phyloP scores from a whole-genome alignment of 1,140 invertebrate species.

The Scaptomyza hsui region DNA sequence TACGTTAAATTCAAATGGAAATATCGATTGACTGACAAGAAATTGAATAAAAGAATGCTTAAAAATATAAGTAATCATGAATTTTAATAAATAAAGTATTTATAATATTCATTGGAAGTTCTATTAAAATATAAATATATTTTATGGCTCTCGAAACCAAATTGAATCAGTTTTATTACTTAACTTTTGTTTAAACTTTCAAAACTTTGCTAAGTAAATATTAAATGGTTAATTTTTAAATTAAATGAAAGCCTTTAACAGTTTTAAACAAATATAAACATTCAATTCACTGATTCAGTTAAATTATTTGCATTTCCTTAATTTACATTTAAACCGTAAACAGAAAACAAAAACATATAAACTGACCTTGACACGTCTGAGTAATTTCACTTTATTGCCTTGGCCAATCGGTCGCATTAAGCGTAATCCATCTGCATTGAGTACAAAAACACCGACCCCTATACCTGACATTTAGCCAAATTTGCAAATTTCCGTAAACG shows the following conservation, averaged over 20 bases:
- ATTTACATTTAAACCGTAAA: not conserved
- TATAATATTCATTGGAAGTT: no score
- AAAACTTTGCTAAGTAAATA: no score
- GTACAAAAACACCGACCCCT: slow-evolving; percentile 27
- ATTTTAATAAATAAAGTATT: not conserved
- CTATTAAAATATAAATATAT: no score
- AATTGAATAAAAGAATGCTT: not conserved
- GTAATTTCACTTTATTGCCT: slow-evolving; percentile 78
- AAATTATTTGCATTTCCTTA: not conserved
- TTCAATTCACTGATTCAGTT: not conserved
- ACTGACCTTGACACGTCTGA: slow-evolving; percentile 69
- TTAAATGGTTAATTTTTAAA: no score
- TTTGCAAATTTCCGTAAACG: slow-evolving; percentile 71
- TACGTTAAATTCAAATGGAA: slow-evolving; percentile 7
- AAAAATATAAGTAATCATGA: no score
- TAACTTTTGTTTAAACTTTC: not conserved
- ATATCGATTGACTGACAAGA: not conserved
- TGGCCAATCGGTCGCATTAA: slow-evolving; percentile 75
- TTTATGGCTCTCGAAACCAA: no score
- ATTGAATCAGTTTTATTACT: no score
- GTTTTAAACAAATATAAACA: not conserved
- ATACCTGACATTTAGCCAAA: slow-evolving; percentile 72
- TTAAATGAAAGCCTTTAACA: not conserved
- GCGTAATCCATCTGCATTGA: slow-evolving; percentile 75
- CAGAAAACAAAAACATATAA: not conserved